Conservation (phyloP, 2,888 invertebrate genomes). For the Scaptomyza tumidula region DNA sequence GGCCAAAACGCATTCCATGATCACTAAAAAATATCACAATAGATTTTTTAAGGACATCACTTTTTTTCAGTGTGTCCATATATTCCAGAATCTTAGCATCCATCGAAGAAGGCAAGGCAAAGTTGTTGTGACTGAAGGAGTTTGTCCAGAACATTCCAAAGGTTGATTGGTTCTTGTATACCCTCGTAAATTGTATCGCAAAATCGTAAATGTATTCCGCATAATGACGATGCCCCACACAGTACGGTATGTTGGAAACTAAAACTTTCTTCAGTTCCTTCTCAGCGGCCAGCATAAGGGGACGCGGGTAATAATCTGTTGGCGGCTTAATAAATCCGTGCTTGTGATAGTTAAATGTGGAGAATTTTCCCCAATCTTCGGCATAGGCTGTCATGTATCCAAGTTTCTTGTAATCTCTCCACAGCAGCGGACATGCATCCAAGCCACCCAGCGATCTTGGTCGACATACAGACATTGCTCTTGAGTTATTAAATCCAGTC, state of each 20-base stretch:
- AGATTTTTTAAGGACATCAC: constrained; percentile 87
- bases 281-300: constrained; percentile 89
- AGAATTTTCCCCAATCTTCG: constrained; percentile 89
- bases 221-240: constrained; percentile 87
- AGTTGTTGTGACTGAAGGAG: constrained; percentile 89
- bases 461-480: constrained; percentile 85
- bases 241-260: constrained; percentile 85
- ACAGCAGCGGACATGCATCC: constrained; percentile 90
- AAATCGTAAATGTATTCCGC: constrained; percentile 89
- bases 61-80: constrained; percentile 86
- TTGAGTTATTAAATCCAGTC: constrained; percentile 87
- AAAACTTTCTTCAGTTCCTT: constrained; percentile 85
- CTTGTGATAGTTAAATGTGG: constrained; percentile 88
- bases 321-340: constrained; percentile 90
- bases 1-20: constrained; percentile 91
- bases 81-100: constrained; percentile 87
- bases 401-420: constrained; percentile 89
- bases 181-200: constrained; percentile 88
- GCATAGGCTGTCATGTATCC: constrained; percentile 92
- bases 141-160: constrained; percentile 93
- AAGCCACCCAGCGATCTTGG: constrained; percentile 86
- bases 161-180: constrained; percentile 86
- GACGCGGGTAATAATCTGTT: constrained; percentile 92
- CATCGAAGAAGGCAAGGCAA: constrained; percentile 88
- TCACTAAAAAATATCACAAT: constrained; percentile 91